These are phyloP conservation scores for Malurus leucopterus DNA, from an alignment of 2,797 vertebrate species.

Conservation along the genomic window DNA sequence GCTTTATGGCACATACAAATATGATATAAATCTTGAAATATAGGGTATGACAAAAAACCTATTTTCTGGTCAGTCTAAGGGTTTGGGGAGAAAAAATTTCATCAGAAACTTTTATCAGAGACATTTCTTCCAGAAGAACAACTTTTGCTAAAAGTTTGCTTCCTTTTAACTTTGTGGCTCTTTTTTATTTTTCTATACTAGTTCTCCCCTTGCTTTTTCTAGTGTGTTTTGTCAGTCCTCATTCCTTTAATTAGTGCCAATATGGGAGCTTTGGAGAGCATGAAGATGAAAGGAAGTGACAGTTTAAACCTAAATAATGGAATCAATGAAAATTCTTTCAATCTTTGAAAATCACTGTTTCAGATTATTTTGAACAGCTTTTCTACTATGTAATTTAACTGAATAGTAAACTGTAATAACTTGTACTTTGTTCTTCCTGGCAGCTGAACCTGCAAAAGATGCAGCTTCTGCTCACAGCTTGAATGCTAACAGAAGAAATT, in stretches of 20 bases:
- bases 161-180: neutral
- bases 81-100: neutral
- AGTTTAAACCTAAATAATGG: neutral
- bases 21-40: neutral
- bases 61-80: neutral
- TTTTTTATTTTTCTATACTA: neutral
- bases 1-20: neutral
- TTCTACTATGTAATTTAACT: neutral
- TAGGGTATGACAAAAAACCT: neutral
- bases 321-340: neutral
- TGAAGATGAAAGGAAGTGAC: neutral
- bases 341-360: neutral
- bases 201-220: neutral
- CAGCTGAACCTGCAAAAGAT: conserved; percentile 77
- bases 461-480: conserved; percentile 76
- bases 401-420: neutral
- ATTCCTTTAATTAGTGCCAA: neutral
- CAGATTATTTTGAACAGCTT: neutral
- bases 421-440: conserved; percentile 22
- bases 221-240: neutral
- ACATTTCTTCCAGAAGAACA: neutral
- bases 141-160: neutral
- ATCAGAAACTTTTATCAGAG: neutral
- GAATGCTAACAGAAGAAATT: conserved; percentile 83
- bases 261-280: neutral